Evolutionary conservation across 2,113 vertebrate species (phyloP), one percentile per base, ranked within the genome.

Genomic region (Chascanopsetta lugubris): DNA sequence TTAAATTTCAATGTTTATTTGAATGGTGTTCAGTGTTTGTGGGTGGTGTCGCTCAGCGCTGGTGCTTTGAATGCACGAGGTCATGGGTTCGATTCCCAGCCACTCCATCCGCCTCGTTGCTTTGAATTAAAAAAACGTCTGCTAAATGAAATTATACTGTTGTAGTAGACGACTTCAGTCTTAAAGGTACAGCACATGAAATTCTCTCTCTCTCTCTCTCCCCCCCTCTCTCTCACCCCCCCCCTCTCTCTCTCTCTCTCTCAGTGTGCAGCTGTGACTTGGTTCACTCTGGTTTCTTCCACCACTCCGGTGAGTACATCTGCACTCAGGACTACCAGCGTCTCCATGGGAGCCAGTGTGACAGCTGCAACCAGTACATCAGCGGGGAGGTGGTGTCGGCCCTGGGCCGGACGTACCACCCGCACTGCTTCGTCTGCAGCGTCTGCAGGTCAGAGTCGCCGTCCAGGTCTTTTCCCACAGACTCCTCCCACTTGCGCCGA

Each of bases 321-420:
- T 99, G 97, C 77, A 98, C 96, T 1, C 92, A 94, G 3, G 97
- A 99, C 91, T 99, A 98, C 93, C 97, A 99, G 93, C 93, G 95
- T 21, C 95, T 98, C 51, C 94, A 99, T 0, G 97, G 97, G 59
- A 98, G 95, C 25, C 95, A 95, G 81, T 99, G 97, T 0, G 96
- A 99, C 89, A 96, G 97, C 91, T 99, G 97, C 0, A 89, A 92
- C 27, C 94, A 96, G 88, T 98, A 98, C 86, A 99, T 99, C 91
- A 96, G 94, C 0, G 97, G 97, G 20, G 97, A 99, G 88, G 97
- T 99, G 86, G 97, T 99, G 61, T 99, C 97, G 0, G 97, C 97
- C 0, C 91, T 99, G 88, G 97, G 97, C 48, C 93, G 96, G 72
- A 96, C 97, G 24, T 99, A 97, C 90, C 97, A 98, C 85, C 96